Base-by-base conservation (phyloP, 2,888 invertebrate genomes). In the Bellardia pandia region DNA sequence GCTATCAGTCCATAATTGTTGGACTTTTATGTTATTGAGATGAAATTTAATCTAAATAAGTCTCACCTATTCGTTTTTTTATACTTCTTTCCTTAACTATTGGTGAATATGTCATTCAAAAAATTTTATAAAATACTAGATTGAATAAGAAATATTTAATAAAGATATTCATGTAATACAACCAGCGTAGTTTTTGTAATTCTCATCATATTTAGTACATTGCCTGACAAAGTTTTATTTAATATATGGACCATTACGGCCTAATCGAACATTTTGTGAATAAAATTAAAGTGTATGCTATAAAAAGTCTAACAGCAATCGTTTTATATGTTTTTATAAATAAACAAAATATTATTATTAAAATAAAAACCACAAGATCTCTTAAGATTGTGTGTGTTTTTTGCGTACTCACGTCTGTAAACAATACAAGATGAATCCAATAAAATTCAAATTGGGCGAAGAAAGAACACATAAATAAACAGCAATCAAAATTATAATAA, bases 361-460 rank as follows among this genome's bases (percentile, higher is more conserved):
- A 8, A 60, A 11, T 48, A 23, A 74, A 71, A 76, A 56, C 62
- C 71, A 23, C 62, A 77, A 71, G 42, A 62, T 33, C 1, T 71
- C 23, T 62, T 42, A 16, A 82, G 11, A 48, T 23, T 16, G 16
- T 56, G 16, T 23, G 16, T 6, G 23, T 62, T 11, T 16, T 23
- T 14, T 58, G 6, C n/a, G 60, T 60, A n/a, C 37, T 33, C 2
- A 60, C 13, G 30, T 69, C 33, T 9, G 5, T 60, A 78, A 33
- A 40, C 64, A 56, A 16, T 58, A 71, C 64, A 66, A 14, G 56
- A 74, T 30, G 48, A 72, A 37, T 14, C 33, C 56, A 76, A 71
- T 76, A 76, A 80, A 86, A 74, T 42, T 62, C 23, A 58, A 74
- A 77, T 77, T 62, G 11, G 74, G 60, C 33, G 45, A 75, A 76